These are phyloP conservation scores for Paedocypris micromegethes DNA, from an alignment of 2,797 vertebrate genomes.

Conservation along the genomic window DNA sequence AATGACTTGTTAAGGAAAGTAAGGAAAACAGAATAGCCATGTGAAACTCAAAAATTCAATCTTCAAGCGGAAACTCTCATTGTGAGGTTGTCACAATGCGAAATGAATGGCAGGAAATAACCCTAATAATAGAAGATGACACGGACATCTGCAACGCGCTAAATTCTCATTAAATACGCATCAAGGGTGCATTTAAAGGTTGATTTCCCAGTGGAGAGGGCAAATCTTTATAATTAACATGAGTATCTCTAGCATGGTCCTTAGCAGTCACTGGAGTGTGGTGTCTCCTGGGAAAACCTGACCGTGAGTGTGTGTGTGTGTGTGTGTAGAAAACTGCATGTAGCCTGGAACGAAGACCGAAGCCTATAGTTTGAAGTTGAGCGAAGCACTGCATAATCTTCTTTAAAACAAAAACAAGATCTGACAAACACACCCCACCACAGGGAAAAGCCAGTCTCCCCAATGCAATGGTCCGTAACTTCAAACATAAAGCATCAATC, in stretches of 20 bases:
- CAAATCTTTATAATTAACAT: slow-evolving; percentile 65
- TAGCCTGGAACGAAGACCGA: background rate
- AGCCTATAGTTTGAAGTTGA: slow-evolving; percentile 8
- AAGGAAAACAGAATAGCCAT: background rate
- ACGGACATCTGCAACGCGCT: slow-evolving; percentile 67
- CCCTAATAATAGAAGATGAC: slow-evolving; percentile 62
- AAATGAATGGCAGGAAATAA: slow-evolving; percentile 55
- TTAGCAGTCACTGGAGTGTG: slow-evolving; percentile 48
- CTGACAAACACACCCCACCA: slow-evolving; percentile 1
- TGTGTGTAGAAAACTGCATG: slow-evolving; percentile 3
- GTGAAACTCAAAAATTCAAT: background rate
- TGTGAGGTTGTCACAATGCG: slow-evolving; percentile 1
- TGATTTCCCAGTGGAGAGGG: slow-evolving; percentile 67
- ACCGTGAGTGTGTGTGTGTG: slow-evolving; percentile 8
- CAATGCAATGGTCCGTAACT: slow-evolving; percentile 10
- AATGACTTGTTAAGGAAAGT: too few species aligned
- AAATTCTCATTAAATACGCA: slow-evolving; percentile 76
- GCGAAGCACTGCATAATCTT: slow-evolving; percentile 20
- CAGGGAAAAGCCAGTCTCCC: background rate
- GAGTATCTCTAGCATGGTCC: slow-evolving; percentile 48
- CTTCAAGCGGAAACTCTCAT: background rate
- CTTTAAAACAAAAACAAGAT: slow-evolving; percentile 18
- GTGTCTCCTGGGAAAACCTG: slow-evolving; percentile 45
- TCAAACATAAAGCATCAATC: slow-evolving; percentile 17
- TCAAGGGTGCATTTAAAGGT: slow-evolving; percentile 73